Conservation (phyloP, 1,140 invertebrate species). For the Rhagoletis zephyria region DNA sequence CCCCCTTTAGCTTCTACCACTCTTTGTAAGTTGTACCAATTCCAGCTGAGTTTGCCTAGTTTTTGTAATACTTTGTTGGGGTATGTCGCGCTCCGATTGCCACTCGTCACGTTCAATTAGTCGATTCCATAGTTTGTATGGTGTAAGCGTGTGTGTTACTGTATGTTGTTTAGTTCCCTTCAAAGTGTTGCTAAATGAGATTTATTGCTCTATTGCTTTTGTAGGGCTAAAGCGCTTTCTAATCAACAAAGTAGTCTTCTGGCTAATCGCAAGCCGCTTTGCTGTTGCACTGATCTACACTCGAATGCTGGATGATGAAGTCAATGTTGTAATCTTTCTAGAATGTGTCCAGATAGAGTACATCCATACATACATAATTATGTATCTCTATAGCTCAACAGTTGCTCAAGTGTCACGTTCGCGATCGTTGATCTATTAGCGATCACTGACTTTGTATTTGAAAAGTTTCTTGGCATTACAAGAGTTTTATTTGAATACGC, state of each 20-base stretch:
- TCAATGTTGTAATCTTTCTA: background rate
- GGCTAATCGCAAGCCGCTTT: constrained; percentile 2
- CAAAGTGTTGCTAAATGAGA: constrained; percentile 30
- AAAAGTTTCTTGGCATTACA: too few relatives aligned
- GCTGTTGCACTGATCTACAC: background rate
- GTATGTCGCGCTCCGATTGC: background rate
- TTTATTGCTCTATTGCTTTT: background rate
- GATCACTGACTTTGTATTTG: background rate
- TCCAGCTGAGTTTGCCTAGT: background rate
- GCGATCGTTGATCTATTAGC: background rate
- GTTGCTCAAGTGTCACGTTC: background rate
- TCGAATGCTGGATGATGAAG: background rate
- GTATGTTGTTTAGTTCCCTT: background rate
- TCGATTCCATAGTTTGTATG: background rate
- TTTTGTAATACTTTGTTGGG: background rate
- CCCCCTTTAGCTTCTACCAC: background rate
- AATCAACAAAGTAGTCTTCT: background rate
- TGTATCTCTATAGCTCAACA: background rate
- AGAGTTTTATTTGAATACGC: too few relatives aligned
- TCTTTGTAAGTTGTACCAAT: background rate
- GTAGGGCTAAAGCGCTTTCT: background rate
- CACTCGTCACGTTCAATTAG: constrained; percentile 39
- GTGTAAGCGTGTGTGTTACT: background rate
- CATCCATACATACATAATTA: background rate
- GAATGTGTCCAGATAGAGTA: background rate